Conservation (phyloP, 2,797 vertebrate genomes). For the Synanceia verrucosa region DNA sequence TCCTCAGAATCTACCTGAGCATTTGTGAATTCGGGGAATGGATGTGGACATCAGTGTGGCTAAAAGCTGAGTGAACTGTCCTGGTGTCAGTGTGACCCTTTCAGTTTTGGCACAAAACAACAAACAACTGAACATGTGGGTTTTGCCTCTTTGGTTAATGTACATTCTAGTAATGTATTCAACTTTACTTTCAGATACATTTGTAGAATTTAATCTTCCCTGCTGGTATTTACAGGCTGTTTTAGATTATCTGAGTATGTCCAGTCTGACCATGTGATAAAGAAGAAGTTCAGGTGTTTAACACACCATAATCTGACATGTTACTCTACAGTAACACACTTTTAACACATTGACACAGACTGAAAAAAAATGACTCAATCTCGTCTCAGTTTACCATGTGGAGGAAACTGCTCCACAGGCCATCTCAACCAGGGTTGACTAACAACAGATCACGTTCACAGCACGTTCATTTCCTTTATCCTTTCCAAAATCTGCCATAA, state of each 20-base stretch:
- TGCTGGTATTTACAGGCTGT: background rate
- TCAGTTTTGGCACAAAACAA: background rate
- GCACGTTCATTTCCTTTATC: conserved; percentile 54
- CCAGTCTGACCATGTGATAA: background rate
- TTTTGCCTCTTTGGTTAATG: no score
- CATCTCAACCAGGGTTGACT: conserved; percentile 52
- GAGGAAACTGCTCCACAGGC: conserved; percentile 31
- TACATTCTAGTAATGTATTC: background rate
- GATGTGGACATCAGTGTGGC: background rate
- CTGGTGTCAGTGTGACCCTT: conserved; percentile 23
- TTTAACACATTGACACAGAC: background rate
- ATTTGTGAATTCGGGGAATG: background rate
- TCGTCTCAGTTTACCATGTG: no score
- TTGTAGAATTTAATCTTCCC: background rate
- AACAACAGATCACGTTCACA: conserved; percentile 49
- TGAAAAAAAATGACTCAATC: no score
- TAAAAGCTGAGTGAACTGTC: background rate
- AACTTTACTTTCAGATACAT: background rate
- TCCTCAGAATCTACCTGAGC: background rate
- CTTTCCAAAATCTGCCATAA: conserved; percentile 35
- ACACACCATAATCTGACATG: background rate
- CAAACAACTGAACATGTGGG: no score
- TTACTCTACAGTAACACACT: no score
- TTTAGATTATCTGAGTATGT: background rate
- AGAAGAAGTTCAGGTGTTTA: background rate